phyloP scores from a whole-genome alignment of 1,140 invertebrate genomes.

The Platorchestia sp. region DNA sequence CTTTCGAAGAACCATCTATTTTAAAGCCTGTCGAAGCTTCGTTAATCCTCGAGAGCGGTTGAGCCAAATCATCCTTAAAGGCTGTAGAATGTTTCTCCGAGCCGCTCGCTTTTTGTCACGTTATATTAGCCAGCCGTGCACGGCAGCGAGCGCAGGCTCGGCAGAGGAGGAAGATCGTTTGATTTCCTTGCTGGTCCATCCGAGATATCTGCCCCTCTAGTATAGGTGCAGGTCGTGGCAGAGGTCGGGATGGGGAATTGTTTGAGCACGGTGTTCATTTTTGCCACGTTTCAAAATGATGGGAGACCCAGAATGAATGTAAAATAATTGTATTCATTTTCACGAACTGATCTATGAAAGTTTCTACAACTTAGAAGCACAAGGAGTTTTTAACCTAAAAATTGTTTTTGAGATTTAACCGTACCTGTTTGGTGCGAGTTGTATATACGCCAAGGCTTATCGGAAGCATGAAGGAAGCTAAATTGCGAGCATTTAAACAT shows the following conservation, averaged over 20 bases:
- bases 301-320: background rate
- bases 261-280: background rate
- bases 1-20: background rate
- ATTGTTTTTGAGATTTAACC: too few relatives aligned
- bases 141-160: background rate
- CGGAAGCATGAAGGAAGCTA: too few relatives aligned
- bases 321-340: too few relatives aligned
- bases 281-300: background rate
- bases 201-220: background rate
- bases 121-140: background rate
- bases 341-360: background rate
- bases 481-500: too few relatives aligned
- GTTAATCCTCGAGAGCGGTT: background rate
- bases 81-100: background rate
- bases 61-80: conserved; percentile 7
- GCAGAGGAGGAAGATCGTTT: background rate
- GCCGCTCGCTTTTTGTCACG: background rate
- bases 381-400: too few relatives aligned
- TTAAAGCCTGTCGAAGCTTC: conserved; percentile 6
- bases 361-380: background rate
- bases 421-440: too few relatives aligned
- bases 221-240: background rate
- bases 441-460: too few relatives aligned
- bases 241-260: background rate
- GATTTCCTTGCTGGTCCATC: background rate